Base-by-base conservation (phyloP, 30 jellyfish, hydroid and myxozoan species). In the Clytia hemisphaerica region DNA sequence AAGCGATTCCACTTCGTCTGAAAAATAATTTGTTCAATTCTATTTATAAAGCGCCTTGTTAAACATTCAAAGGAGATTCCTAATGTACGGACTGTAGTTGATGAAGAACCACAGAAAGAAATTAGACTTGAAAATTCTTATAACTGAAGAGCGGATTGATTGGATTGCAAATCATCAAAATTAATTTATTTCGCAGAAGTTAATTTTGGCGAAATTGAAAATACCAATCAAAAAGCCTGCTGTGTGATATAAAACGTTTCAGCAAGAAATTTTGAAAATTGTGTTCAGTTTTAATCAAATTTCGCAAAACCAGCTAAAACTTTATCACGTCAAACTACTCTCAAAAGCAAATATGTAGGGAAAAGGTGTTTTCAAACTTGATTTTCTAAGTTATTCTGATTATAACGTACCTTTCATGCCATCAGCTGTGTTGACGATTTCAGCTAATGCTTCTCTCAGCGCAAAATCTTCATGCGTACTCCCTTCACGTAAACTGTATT, bases 401-500 rank as follows among this genome's bases (percentile, higher is more conserved):
- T n/a, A n/a, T n/a, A 1, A 12, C 70, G 5, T 14, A 88, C 97
- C 94, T 81, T 91, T 94, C 65, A 79, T 27, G 24, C 62, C 51
- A 54, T 91, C 93, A 42, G 59, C 34, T 24, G 93, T 31, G 33
- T 65, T 91, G 45, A 81, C 84, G 18, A 91, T 72, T 48, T 77
- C 95, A 24, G 95, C 95, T 46, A 91, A 58, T 14, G 95, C 94
- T 63, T 91, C 99, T 51, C 93, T 51, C 70, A 91, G 60, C 19
- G 99, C 99, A 58, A 91, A 82, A 28, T 91, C 95, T 59, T 91
- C 99, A 59, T 74, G 75, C 42, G 32, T 72, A 71, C 99, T 81
- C n/a, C 99, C 99, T 58, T 91, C 99, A 32, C 82, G 77, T 60
- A 91, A 67, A 46, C 99, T 91, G 76, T 82, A 91, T 67, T 91